phyloP scores from a whole-genome alignment of 2,888 invertebrate species.

The Prosopocoilus inquinatus region DNA sequence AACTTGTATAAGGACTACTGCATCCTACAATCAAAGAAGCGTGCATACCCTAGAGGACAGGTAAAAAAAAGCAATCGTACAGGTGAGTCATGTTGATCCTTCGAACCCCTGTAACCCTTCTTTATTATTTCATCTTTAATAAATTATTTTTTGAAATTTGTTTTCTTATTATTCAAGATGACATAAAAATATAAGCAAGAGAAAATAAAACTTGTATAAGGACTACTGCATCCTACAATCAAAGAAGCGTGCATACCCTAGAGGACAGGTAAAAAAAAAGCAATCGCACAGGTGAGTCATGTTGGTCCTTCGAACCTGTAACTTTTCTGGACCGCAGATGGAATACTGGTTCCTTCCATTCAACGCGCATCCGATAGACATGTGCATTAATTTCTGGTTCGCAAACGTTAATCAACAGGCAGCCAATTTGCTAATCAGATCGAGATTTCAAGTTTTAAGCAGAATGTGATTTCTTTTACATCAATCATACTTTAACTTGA shows the following conservation, averaged over 20 bases:
- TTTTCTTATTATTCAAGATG: not conserved
- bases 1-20: too few species aligned
- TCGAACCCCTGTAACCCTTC: too few species aligned
- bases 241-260: not conserved
- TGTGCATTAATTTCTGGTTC: too few species aligned
- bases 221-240: not conserved
- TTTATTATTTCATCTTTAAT: slow-evolving; percentile 6
- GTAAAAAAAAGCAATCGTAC: not conserved
- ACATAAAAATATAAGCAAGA: not conserved
- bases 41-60: not conserved
- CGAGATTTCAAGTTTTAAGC: too few species aligned
- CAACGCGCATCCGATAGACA: too few species aligned
- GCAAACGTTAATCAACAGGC: too few species aligned
- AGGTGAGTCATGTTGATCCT: not conserved
- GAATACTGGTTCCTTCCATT: too few species aligned
- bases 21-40: not conserved
- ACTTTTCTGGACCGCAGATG: too few species aligned
- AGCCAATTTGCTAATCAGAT: too few species aligned
- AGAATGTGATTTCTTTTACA: too few species aligned
- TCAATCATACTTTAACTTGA: too few species aligned
- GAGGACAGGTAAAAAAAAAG: not conserved
- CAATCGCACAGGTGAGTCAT: not conserved
- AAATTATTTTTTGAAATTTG: not conserved
- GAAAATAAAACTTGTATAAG: not conserved
- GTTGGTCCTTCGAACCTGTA: not conserved